phyloP scores from a whole-genome alignment of 2,888 invertebrate species.

The Cephus rjabovi region DNA sequence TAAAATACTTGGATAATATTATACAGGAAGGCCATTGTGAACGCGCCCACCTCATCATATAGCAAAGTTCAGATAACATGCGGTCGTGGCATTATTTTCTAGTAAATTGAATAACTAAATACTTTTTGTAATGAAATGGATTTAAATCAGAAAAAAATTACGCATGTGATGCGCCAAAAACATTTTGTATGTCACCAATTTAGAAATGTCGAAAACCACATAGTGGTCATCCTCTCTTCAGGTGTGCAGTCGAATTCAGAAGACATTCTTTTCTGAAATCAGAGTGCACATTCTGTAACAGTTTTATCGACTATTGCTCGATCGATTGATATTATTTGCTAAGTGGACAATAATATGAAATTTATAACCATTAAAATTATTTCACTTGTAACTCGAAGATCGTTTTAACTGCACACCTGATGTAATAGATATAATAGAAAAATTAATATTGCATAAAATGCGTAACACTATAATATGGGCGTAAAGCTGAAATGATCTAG shows the following conservation, averaged over 20 bases:
- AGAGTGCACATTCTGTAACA: neutral
- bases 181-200: conserved; percentile 43
- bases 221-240: conserved; percentile 41
- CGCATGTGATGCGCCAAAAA: conserved; percentile 52
- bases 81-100: conserved; percentile 46
- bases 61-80: conserved; percentile 51
- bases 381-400: neutral
- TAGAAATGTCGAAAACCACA: conserved; percentile 31
- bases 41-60: conserved; percentile 25
- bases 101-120: conserved; percentile 30
- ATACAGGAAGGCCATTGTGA: conserved; percentile 14
- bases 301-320: neutral
- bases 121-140: conserved; percentile 29
- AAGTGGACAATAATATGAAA: neutral
- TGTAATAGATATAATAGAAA: conserved; percentile 3
- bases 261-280: neutral
- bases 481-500: neutral
- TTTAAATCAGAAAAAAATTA: conserved; percentile 26
- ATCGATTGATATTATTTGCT: neutral
- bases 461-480: conserved; percentile 3
- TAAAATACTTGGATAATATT: neutral
- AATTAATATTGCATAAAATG: conserved; percentile 26
- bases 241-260: conserved; percentile 3
- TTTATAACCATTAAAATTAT: neutral
- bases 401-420: neutral